Evolutionary conservation across 2,888 invertebrate genomes (phyloP), one percentile per base, ranked within the genome.

Genomic region (Caenorhabditis plicata): DNA sequence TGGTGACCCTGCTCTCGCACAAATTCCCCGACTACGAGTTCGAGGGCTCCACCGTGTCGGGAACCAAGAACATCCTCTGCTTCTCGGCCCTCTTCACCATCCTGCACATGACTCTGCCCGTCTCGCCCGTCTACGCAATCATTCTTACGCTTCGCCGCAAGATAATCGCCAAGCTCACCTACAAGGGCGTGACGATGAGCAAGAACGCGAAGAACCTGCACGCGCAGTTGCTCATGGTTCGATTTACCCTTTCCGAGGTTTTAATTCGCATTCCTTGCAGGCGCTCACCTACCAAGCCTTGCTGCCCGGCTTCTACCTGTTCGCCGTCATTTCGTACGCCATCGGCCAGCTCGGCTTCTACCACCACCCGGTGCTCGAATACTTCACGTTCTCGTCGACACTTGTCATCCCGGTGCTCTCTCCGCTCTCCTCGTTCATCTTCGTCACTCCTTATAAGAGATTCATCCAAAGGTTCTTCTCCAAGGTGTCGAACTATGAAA

Each of bases 21-120:
- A 17, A 27, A 7, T 58, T 48, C 22, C 64, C 64, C 7, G 36
- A 39, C 8, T 64, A 64, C 38, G 42, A 60, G n/a, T 38, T 54
- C 23, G 38, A 29, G 17, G 47, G 32, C 15, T 42, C 43, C 25
- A 43, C 43, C 31, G 40, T 58, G 15, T 36, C 42, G n/a, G 60
- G 60, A 26, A 54, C 54, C 13, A 48, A 38, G 29, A 41, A 50
- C 36, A 50, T 55, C 15, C 4, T 55, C 23, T 39, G 43, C 13
- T 55, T 55, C 31, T 41, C 44, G 19, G 51, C 64, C 5, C 31
- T 60, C 7, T 64, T 35, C 29, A 60, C 58, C 5, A 60, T 60
- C 31, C 49, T 64, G 15, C 64, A 64, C 29, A 58, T 64, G 58
- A 60, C 64, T 5, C 25, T 64, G 1, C 64, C 64, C 11, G 50